phyloP scores from a whole-genome alignment of 2,797 vertebrate species.

The Lacerta agilis region DNA sequence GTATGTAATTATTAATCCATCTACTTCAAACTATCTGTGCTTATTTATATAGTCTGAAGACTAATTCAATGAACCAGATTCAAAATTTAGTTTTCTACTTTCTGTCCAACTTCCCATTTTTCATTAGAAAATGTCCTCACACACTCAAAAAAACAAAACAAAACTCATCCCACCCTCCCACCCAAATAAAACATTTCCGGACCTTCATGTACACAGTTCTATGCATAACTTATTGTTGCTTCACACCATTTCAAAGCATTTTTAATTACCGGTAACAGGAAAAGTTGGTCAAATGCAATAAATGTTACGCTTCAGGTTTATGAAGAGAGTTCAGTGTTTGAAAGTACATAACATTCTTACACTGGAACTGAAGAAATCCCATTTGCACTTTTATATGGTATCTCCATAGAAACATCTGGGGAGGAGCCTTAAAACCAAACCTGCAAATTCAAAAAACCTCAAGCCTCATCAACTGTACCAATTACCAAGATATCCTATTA shows the following conservation, averaged over 20 bases:
- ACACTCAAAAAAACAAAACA: no score
- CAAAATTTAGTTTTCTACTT: background rate
- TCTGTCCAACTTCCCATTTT: background rate
- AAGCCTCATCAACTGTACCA: background rate
- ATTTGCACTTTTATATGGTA: rapidly evolving
- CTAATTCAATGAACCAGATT: no score
- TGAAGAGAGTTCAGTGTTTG: background rate
- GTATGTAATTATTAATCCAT: background rate
- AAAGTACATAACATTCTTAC: background rate
- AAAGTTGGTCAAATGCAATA: background rate
- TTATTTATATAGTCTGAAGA: no score
- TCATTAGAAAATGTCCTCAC: background rate
- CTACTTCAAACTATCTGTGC: background rate
- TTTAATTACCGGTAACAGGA: background rate
- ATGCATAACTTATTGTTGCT: background rate
- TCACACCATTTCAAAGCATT: background rate
- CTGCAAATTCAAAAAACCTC: slow-evolving; percentile 14
- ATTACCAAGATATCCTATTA: background rate
- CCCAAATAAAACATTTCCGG: background rate
- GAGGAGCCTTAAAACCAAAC: slow-evolving; percentile 31
- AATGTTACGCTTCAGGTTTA: background rate
- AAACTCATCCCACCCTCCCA: no score
- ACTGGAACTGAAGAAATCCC: background rate
- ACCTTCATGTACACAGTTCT: background rate
- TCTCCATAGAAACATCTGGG: background rate